phyloP scores from a whole-genome alignment of 1,140 invertebrate species.

The Euura lappo region DNA sequence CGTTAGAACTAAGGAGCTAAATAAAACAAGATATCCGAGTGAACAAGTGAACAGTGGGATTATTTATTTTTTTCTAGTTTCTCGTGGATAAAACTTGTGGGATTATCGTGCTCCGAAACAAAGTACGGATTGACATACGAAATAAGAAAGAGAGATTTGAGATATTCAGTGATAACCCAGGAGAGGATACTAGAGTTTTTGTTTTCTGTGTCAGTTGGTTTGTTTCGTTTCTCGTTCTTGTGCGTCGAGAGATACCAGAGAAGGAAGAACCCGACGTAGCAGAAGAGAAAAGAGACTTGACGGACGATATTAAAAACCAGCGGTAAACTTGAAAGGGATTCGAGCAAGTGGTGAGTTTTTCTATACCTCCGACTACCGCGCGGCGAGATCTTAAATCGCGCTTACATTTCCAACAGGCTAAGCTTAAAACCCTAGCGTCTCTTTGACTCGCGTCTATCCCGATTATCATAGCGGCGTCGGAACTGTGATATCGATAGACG shows the following conservation, averaged over 20 bases:
- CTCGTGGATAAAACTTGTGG: too few species aligned
- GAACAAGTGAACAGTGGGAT: not conserved
- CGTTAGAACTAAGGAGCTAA: not conserved
- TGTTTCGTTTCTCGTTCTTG: not conserved
- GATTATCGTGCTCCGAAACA: too few species aligned
- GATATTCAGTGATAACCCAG: too few species aligned
- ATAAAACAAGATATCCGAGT: not conserved
- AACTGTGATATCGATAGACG: too few species aligned
- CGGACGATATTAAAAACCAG: slow-evolving; percentile 25
- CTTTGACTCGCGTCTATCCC: too few species aligned
- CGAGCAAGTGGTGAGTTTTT: slow-evolving; percentile 48
- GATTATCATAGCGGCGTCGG: too few species aligned
- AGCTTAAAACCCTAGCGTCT: too few species aligned
- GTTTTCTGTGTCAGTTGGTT: not conserved
- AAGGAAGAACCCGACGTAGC: too few species aligned
- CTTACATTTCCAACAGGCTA: not conserved
- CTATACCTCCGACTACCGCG: not conserved
- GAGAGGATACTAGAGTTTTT: too few species aligned
- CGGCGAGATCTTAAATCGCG: not conserved
- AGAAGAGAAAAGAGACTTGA: not conserved
- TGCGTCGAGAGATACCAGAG: not conserved
- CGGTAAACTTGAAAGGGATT: slow-evolving; percentile 43
- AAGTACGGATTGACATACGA: too few species aligned
- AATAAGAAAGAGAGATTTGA: too few species aligned
- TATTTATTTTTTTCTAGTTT: too few species aligned